Evolutionary conservation across 1,140 invertebrate species (phyloP).

Genomic region (Carposina sasakii): DNA sequence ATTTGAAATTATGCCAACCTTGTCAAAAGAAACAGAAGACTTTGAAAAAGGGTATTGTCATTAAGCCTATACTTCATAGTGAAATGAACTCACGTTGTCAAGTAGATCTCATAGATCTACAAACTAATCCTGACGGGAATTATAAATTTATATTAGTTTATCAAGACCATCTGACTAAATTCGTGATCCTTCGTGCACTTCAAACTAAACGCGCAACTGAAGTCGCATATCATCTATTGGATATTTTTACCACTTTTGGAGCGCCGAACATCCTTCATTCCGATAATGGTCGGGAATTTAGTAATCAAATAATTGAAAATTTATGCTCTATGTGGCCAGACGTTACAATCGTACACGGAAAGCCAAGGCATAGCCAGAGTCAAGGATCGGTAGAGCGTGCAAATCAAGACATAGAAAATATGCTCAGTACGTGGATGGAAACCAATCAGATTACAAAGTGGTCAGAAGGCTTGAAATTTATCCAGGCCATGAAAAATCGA

Average conservation of each 20-base stretch:
- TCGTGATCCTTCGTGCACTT: conserved; percentile 50
- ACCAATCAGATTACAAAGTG: conserved; percentile 34
- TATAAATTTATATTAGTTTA: conserved; percentile 64
- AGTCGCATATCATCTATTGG: conserved; percentile 27
- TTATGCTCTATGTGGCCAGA: conserved; percentile 48
- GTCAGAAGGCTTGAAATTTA: conserved; percentile 31
- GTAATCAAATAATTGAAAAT: conserved; percentile 36
- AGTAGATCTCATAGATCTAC: not conserved
- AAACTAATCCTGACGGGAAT: conserved; percentile 32
- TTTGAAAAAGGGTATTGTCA: not conserved
- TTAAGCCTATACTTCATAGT: not conserved
- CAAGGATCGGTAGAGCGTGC: conserved; percentile 46
- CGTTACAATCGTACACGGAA: conserved; percentile 47
- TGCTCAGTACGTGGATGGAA: conserved; percentile 41
- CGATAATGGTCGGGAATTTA: conserved; percentile 52
- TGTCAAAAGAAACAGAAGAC: not conserved
- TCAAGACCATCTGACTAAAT: conserved; percentile 69
- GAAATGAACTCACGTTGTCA: not conserved
- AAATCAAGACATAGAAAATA: conserved; percentile 57
- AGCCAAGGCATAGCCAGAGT: conserved; percentile 35
- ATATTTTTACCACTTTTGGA: conserved; percentile 45
- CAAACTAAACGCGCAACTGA: conserved; percentile 37
- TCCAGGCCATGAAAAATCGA: conserved; percentile 43
- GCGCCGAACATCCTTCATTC: conserved; percentile 44
- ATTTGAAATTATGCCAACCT: not conserved